Conservation (phyloP, 2,797 vertebrate genomes). For the Tragelaphus oryx region DNA sequence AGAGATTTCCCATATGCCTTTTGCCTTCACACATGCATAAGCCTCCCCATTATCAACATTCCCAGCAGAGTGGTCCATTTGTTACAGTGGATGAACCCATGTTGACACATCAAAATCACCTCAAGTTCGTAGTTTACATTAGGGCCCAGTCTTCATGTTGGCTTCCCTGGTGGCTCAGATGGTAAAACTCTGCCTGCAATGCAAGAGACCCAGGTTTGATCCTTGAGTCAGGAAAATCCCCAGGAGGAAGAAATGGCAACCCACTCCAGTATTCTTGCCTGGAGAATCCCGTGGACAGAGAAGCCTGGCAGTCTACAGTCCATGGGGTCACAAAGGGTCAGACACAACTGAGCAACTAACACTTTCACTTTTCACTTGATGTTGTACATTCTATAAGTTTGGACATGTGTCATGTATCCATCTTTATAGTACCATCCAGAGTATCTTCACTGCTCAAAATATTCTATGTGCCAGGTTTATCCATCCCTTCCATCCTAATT, state of each 20-base stretch:
- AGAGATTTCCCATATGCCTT: neutral
- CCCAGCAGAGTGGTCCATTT: neutral
- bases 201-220: neutral
- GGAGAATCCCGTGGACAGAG: neutral
- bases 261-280: neutral
- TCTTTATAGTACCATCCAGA: neutral
- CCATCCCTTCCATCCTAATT: neutral
- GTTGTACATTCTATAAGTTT: neutral
- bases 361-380: neutral
- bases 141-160: neutral
- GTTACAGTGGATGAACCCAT: neutral
- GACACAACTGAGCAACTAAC: neutral
- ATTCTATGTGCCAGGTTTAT: neutral
- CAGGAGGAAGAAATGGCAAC: neutral
- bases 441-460: neutral
- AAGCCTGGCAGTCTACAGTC: neutral
- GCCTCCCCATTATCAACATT: neutral
- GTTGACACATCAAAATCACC: neutral
- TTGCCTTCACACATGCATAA: neutral
- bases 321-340: neutral
- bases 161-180: neutral
- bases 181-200: neutral
- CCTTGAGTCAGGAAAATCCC: neutral
- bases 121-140: neutral
- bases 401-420: neutral